Base-by-base conservation (phyloP, 2,888 invertebrate genomes). In the Cryptophagus acutangulus region DNA sequence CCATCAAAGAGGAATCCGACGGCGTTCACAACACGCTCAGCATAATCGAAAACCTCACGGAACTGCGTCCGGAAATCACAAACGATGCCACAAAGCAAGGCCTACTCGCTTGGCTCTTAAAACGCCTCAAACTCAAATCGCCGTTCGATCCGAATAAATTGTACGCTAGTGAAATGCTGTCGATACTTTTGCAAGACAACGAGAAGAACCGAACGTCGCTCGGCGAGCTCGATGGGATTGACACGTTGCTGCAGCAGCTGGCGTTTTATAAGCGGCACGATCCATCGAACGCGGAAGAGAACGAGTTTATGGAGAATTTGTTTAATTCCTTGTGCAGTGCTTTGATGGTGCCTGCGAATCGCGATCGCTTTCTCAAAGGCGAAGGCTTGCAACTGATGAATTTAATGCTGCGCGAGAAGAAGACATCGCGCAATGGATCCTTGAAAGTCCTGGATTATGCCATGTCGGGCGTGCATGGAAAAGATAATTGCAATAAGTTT, bases 321-420 rank as follows among this genome's bases (percentile, higher is more conserved):
- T 99, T 99, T 67, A 90, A 97, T 69, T 83, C 88, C 33, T 72
- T 99, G 45, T 99, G 99, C 67, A 95, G 95, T 37, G 84, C 93
- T 40, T 75, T 99, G 41, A 87, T 96, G 85, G 79, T 83, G 48
- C 77, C 84, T 9, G 74, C 84, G 46, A 99, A 99, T 71, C 78
- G 95, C 34, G 90, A 92, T 48, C 80, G 86, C 41, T 99, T 99
- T 68, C 74, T 99, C 17, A 84, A 87, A 57, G 99, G 94, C 2
- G 99, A 99, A 74, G 99, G 99, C 2, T 74, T 97, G 34, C 99
- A 99, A 69, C 78, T 99, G 31, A 99, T 99, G 99, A 99, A 97
- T 72, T 78, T 99, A 43, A 97, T 99, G 95, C 74, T 99, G 25
- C 79, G 92, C 48, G 97, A 99, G 67, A 96, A 96, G 73, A 97